Evolutionary conservation across 2,888 invertebrate genomes (phyloP).

Genomic region (Tinea pellionella): DNA sequence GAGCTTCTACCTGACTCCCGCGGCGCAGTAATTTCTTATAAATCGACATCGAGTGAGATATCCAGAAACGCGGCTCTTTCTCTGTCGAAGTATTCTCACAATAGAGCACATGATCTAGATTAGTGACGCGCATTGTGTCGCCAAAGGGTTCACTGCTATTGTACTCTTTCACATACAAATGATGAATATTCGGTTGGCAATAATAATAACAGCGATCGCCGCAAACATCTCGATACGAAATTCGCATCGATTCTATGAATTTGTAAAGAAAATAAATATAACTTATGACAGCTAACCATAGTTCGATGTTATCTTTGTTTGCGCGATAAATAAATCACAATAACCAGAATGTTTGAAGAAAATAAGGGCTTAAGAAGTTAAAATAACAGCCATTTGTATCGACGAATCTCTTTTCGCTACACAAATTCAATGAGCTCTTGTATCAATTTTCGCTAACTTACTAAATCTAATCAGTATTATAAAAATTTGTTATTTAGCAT

Average conservation of each 20-base stretch:
- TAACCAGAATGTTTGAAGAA: not conserved
- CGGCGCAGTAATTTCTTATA: slow-evolving; percentile 58
- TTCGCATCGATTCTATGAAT: slow-evolving; percentile 64
- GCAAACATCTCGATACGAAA: slow-evolving; percentile 59
- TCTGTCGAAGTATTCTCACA: slow-evolving; percentile 23
- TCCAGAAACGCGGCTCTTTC: slow-evolving; percentile 33
- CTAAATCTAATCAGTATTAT: no score
- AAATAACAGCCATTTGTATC: no score
- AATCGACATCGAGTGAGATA: slow-evolving; percentile 68
- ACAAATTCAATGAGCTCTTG: no score
- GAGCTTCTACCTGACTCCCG: slow-evolving; percentile 62
- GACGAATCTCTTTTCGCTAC: no score
- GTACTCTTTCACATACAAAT: slow-evolving; percentile 31
- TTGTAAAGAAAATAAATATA: slow-evolving; percentile 69
- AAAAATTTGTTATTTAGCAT: no score
- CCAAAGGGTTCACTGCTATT: slow-evolving; percentile 50
- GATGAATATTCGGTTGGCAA: slow-evolving; percentile 25
- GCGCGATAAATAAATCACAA: slow-evolving; percentile 21
- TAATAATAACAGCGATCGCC: slow-evolving; percentile 23
- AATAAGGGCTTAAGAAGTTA: not conserved
- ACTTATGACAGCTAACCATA: slow-evolving; percentile 62
- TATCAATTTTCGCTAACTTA: no score
- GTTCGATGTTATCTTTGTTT: slow-evolving; percentile 60
- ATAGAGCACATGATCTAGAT: slow-evolving; percentile 58
- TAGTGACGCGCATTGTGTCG: slow-evolving; percentile 49